Evolutionary conservation across 2,797 vertebrate genomes (phyloP), one percentile per base, ranked within the genome.

Genomic region (Galagoides demidoff): DNA sequence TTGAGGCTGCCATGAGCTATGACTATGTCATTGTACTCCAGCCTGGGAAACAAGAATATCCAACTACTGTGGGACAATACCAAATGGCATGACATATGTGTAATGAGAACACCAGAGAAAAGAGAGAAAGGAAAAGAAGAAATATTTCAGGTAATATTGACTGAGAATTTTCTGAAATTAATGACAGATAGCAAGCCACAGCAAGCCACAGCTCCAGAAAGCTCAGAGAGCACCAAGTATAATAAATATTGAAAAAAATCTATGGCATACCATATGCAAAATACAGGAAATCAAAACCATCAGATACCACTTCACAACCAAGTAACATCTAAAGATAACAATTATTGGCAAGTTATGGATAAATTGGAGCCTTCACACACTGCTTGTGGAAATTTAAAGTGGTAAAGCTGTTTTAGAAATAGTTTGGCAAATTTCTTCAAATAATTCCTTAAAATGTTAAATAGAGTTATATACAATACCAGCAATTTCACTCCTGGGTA

Each of bases 401-500:
- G n/a, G 70, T 76, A 1, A 23, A 89, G 34, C 25, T 61, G 13
- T 63, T 91, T 39, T 82, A 85, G 55, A 78, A 73, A 92, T 7
- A 86, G 39, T 83, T 89, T 63, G 85, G 52, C 31, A 87, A 74
- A 85, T 88, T 94, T 92, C 34, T 71, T 78, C 71, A 95, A 87
- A 57, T 68, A 87, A 66, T 93, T 94, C 37, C 61, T 87, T 59
- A 95, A 94, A 87, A 92, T 64, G 61, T 55, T 92, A 92, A 96
- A 73, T 25, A 63, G 14, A 92, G 49, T 82, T 94, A 76, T n/a
- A 19, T 84, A 78, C 25, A 22, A 88, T 84, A 34, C 27, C 6
- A 89, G 57, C 29, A 87, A 57, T 87, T 97, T 57, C 17, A 90
- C 25, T n/a, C 29, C 59, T 85, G 29, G 9, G 34, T 88, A 85